Evolutionary conservation across 2,113 vertebrate species (phyloP).

Genomic region (Labeo catla): DNA sequence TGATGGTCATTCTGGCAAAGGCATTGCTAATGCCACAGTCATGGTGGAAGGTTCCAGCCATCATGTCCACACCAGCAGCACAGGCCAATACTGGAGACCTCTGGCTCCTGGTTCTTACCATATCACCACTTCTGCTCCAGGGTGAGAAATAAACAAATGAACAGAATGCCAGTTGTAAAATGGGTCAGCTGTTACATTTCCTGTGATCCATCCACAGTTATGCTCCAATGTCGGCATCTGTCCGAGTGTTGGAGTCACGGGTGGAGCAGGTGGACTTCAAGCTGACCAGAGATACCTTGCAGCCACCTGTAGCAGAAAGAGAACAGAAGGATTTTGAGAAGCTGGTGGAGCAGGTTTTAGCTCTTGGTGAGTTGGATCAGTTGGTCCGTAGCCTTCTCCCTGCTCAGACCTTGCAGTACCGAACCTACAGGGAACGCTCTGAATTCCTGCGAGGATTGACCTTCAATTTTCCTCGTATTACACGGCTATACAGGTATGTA

Average conservation of each 20-base stretch:
- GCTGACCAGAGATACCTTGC: slow-evolving; percentile 73
- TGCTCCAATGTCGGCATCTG: not conserved
- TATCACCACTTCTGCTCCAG: slow-evolving; percentile 86
- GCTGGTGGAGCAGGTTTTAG: slow-evolving; percentile 88
- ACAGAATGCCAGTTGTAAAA: not conserved
- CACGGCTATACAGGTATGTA: slow-evolving; percentile 79
- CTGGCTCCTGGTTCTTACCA: slow-evolving; percentile 85
- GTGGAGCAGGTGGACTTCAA: slow-evolving; percentile 87
- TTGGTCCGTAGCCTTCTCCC: slow-evolving; percentile 77
- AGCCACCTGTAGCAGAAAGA: slow-evolving; percentile 64
- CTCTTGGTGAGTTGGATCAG: slow-evolving; percentile 82
- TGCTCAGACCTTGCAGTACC: slow-evolving; percentile 72
- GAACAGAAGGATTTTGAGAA: slow-evolving; percentile 82
- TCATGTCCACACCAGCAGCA: slow-evolving; percentile 80
- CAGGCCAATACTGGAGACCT: slow-evolving; percentile 97
- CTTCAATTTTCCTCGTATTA: slow-evolving; percentile 90
- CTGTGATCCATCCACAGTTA: slow-evolving; percentile 12
- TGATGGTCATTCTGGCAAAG: slow-evolving; percentile 81
- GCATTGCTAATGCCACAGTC: slow-evolving; percentile 91
- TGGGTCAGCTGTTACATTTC: not conserved
- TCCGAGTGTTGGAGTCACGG: slow-evolving; percentile 40
- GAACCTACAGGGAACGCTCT: slow-evolving; percentile 83
- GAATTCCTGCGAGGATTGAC: slow-evolving; percentile 83
- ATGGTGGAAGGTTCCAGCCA: slow-evolving; percentile 84
- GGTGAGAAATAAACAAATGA: slow-evolving; percentile 74